Evolutionary conservation across 2,888 invertebrate species (phyloP).

Genomic region (Norana najaformis): DNA sequence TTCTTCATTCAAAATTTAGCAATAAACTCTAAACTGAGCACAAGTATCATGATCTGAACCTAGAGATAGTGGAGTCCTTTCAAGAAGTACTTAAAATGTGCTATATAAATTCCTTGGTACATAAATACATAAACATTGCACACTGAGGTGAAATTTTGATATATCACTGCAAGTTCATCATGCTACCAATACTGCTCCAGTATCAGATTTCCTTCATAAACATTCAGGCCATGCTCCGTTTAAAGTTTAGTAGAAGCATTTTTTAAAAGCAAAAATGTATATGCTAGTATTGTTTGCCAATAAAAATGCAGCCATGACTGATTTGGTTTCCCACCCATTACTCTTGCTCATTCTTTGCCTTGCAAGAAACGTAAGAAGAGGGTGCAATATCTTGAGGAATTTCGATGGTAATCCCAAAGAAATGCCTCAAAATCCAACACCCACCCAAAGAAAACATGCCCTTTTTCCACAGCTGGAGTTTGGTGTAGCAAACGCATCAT

Average conservation of each 20-base stretch:
- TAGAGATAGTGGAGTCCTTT: no score
- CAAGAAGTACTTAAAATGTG: no score
- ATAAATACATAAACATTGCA: no score
- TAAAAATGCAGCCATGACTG: background rate
- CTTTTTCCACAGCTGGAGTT: constrained; percentile 13
- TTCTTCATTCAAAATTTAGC: no score
- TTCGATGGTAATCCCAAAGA: background rate
- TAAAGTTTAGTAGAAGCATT: background rate
- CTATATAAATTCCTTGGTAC: no score
- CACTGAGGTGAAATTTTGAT: no score
- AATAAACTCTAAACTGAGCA: no score
- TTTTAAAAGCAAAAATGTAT: background rate
- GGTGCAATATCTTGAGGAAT: background rate
- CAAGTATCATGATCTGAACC: no score
- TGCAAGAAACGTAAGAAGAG: background rate
- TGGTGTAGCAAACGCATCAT: background rate
- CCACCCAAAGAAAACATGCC: background rate
- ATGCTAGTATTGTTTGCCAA: background rate
- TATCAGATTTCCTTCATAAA: background rate
- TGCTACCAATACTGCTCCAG: no score
- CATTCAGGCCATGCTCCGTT: background rate
- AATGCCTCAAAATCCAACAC: background rate
- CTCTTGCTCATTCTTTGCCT: background rate
- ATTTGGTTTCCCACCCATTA: background rate
- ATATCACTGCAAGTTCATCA: no score